These are phyloP conservation scores for Stomatorhinus ivindoensis DNA, from an alignment of 2,113 vertebrate genomes.

Conservation along the genomic window DNA sequence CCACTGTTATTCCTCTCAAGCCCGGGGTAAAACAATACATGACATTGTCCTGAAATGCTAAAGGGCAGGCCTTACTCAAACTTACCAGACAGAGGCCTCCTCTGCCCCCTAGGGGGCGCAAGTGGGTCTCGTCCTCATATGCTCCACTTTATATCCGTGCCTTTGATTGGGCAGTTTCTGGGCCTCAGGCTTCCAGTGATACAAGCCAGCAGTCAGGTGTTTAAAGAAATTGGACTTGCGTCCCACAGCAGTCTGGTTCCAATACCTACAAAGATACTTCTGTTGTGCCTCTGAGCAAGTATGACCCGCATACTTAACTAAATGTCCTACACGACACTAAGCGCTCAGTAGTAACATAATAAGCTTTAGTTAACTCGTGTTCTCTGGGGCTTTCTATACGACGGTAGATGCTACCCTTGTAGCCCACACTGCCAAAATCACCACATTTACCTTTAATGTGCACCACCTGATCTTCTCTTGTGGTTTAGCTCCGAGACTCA, in stretches of 20 bases:
- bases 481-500: slow-evolving; percentile 41
- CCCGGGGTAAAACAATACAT: slow-evolving; percentile 22
- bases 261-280: neutral
- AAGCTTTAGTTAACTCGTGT: neutral
- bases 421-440: neutral
- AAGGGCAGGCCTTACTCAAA: slow-evolving; percentile 24
- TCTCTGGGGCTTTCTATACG: neutral
- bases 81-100: slow-evolving; percentile 16
- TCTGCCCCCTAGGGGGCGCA: neutral
- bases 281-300: neutral
- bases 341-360: neutral
- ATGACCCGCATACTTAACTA: slow-evolving; percentile 3
- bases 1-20: slow-evolving; percentile 32
- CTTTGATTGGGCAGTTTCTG: neutral
- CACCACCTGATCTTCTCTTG: slow-evolving; percentile 50
- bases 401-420: neutral
- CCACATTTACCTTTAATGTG: slow-evolving; percentile 46
- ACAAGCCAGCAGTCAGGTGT: slow-evolving; percentile 11
- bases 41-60: slow-evolving; percentile 26
- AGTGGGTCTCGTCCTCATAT: slow-evolving; percentile 22
- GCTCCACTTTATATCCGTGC: slow-evolving; percentile 23
- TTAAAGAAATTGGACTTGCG: neutral
- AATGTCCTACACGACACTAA: neutral
- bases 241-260: neutral
- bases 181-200: slow-evolving; percentile 8